Base-by-base conservation (phyloP, 2,797 vertebrate genomes). In the Mormyrus hasselquistii region DNA sequence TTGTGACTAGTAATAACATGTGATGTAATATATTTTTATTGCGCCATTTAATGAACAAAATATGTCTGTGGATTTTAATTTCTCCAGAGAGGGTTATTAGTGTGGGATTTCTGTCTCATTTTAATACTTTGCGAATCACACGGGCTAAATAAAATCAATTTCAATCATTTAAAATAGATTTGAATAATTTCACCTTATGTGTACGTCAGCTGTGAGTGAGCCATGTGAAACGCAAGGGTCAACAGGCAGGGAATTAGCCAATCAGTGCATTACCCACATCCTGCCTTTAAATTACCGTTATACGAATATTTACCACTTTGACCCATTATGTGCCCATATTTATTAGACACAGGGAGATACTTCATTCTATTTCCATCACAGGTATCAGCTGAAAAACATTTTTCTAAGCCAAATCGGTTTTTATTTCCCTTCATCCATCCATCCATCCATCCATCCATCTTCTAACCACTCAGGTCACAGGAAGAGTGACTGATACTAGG, bases 61-160 rank as follows among this genome's bases (percentile, higher is more conserved):
- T 85, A 52, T 85, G 47, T 85, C 19, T 85, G 83, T 85, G 49
- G 9, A 10, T 25, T 85, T 34, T 85, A 85, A 85, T 85, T 85
- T 52, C 49, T 85, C 49, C n/a, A 52, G 44, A 52, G 83, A 47
- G 41, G 41, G 76, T 82, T 47, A 82, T 82, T 82, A 82, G 76
- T 82, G 41, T 47, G 41, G 76, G 76, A 44, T 82, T 82, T n/a
- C 41, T 47, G 76, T 47, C 76, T 82, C 83, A 53, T 85, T 85
- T 50, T 25, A 85, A 85, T 85, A 52, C n/a, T 53, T 85, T 85
- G 4, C 49, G 22, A 44, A 53, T 25, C 44, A 53, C 9, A 29
- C 9, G 29, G n/a, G 49, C 44, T 50, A 85, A 85, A 52, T 50
- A 53, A 85, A 85, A 53, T 52, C 49, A 47, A 50, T 85, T 85